phyloP scores from a whole-genome alignment of 64 coral and sea anemone species.

The Hydrozoanthus tunicans region DNA sequence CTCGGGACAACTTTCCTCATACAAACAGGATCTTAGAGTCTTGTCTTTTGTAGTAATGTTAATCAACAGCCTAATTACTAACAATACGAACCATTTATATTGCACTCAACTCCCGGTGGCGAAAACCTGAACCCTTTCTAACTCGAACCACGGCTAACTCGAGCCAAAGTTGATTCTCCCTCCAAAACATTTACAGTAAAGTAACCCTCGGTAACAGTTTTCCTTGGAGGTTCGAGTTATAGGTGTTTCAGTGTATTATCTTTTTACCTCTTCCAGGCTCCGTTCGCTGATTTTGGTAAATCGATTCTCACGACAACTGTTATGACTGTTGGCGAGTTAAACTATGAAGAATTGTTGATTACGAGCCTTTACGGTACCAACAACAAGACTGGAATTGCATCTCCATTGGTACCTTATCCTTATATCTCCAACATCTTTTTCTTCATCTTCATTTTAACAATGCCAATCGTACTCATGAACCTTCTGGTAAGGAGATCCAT shows the following conservation, averaged over 20 bases:
- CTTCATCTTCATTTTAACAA: slow-evolving; percentile 18
- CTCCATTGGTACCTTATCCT: slow-evolving; percentile 9
- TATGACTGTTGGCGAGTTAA: slow-evolving; percentile 33
- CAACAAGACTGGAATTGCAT: slow-evolving; percentile 38
- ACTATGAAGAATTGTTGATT: slow-evolving; percentile 12
- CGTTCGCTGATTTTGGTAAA: slow-evolving; percentile 36
- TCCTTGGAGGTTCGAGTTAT: too few relatives aligned
- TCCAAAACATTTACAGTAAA: too few relatives aligned
- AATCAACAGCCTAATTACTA: too few relatives aligned
- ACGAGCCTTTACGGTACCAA: slow-evolving; percentile 5
- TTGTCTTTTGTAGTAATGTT: too few relatives aligned
- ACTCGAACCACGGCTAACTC: too few relatives aligned
- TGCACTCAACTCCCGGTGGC: too few relatives aligned
- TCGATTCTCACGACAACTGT: slow-evolving; percentile 38
- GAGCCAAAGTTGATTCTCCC: too few relatives aligned
- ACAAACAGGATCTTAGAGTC: too few relatives aligned
- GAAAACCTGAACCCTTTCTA: too few relatives aligned
- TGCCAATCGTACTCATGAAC: slow-evolving; percentile 21
- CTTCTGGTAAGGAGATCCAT: background rate
- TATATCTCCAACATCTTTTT: slow-evolving; percentile 34
- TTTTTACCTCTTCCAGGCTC: background rate
- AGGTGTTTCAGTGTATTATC: background rate
- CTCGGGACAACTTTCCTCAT: too few relatives aligned
- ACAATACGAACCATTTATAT: too few relatives aligned
- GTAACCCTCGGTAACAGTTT: too few relatives aligned